These are phyloP conservation scores for Rhabditophanes sp. DNA, from an alignment of 2,888 invertebrate genomes.

Conservation along the genomic window DNA sequence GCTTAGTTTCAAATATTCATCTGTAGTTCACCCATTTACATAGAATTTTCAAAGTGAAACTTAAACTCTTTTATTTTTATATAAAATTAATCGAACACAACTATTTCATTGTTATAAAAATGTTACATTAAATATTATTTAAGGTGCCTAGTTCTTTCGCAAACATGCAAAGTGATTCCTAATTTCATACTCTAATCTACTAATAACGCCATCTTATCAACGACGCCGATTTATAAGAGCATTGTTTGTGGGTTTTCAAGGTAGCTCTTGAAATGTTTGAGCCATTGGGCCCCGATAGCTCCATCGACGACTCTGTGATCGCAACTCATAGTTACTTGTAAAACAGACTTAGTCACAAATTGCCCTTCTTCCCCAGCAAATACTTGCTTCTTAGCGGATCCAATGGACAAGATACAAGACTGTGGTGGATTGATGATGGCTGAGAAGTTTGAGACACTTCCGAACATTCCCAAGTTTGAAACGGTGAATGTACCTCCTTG, in stretches of 20 bases:
- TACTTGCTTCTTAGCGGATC: constrained; percentile 43
- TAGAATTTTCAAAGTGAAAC: too few species aligned
- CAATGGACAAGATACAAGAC: constrained; percentile 56
- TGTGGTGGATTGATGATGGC: constrained; percentile 61
- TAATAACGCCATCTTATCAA: neutral
- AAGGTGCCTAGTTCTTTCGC: too few species aligned
- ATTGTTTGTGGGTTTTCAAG: constrained; percentile 83
- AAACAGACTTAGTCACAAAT: neutral
- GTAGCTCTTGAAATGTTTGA: constrained; percentile 68
- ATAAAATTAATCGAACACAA: too few species aligned
- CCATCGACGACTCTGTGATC: constrained; percentile 96
- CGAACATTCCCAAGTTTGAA: constrained; percentile 58
- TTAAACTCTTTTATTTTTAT: too few species aligned
- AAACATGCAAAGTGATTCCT: too few species aligned
- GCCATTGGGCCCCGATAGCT: constrained; percentile 89
- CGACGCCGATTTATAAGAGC: constrained; percentile 56
- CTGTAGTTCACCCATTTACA: too few species aligned
- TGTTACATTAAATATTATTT: too few species aligned
- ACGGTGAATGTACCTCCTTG: constrained; percentile 51
- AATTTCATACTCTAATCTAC: too few species aligned
- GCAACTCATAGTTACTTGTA: constrained; percentile 72
- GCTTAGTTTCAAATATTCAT: too few species aligned
- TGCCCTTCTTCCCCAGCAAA: constrained; percentile 25
- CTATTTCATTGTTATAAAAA: too few species aligned
- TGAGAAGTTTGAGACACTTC: constrained; percentile 52